These are phyloP conservation scores for Gonocerus acuteangulatus DNA, from an alignment of 2,888 invertebrate species.

Conservation along the genomic window DNA sequence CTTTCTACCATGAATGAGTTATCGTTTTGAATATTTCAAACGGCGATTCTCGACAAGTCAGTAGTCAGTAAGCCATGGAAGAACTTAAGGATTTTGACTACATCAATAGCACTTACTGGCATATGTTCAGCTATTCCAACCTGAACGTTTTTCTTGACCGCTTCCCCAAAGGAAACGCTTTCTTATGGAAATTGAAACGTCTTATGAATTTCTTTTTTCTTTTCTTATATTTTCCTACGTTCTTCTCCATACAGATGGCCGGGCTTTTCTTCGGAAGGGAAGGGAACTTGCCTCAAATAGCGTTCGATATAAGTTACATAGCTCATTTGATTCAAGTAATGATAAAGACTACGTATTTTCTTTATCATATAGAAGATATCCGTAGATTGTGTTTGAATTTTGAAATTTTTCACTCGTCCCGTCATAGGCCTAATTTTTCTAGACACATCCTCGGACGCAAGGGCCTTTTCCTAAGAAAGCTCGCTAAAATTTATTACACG, in stretches of 20 bases:
- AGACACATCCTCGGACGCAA: background rate
- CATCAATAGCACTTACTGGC: constrained; percentile 19
- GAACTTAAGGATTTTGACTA: constrained; percentile 6
- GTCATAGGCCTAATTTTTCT: background rate
- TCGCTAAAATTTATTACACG: constrained; percentile 18
- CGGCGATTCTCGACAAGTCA: background rate
- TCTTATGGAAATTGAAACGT: constrained; percentile 1
- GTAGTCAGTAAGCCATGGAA: constrained; percentile 1
- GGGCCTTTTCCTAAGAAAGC: background rate
- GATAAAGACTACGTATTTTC: constrained; percentile 10
- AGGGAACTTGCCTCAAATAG: constrained; percentile 13
- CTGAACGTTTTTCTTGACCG: constrained; percentile 12
- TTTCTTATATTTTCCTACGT: constrained; percentile 15
- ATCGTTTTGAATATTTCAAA: background rate
- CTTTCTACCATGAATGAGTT: background rate
- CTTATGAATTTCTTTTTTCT: constrained; percentile 15
- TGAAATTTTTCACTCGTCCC: background rate
- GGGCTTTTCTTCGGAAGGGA: constrained; percentile 12
- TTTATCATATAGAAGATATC: constrained; percentile 13
- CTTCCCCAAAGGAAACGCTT: background rate
- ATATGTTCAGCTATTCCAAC: constrained; percentile 22
- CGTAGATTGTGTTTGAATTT: constrained; percentile 1
- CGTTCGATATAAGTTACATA: constrained; percentile 17
- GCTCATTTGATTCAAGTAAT: constrained; percentile 14
- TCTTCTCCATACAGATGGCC: constrained; percentile 5